Evolutionary conservation across 2,888 invertebrate species (phyloP), one percentile per base, ranked within the genome.

Genomic region (Mythimna loreyi): DNA sequence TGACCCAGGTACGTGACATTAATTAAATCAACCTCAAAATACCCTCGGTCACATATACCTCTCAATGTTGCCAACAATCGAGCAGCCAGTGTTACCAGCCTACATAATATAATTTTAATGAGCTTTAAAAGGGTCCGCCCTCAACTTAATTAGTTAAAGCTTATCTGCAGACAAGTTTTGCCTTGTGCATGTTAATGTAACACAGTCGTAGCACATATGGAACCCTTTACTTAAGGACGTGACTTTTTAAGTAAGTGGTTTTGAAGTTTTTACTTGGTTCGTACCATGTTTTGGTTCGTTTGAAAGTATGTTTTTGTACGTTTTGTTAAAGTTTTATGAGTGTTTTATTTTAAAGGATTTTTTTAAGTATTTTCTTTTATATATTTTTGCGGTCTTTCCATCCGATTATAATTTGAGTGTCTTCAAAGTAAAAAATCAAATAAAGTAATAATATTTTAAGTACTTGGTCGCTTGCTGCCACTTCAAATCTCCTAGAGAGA

Each of bases 101-200:
- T 71, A 82, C 87, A 86, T 90, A n/a, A n/a, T n/a, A 87, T 88
- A 88, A 90, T 89, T 91, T 89, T 90, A 90, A 91, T 88, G 88
- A 90, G 85, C 87, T 82, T 90, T 88, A 87, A 90, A 90, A 87
- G 90, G 91, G 86, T 85, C 83, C 53, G 70, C 81, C 88, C 88
- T 85, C 85, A 85, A 90, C 88, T 90, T 91, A 91, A 90, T 91
- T 91, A 91, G 90, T 87, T 83, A 85, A 64, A 81, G 84, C 86
- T 90, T 90, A 90, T 91, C 90, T 88, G 67, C 81, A 75, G 68
- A 58, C 78, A 86, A 86, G 79, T 82, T 80, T 76, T 50, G 19
- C 45, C 58, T 63, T 69, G 57, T 76, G 83, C 80, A 86, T 87
- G 82, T 78, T 83, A 86, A 87, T 86, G 80, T 74, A 30, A 63